These are phyloP conservation scores for Drosophila incognita DNA, from an alignment of 2,888 invertebrate genomes.

Conservation along the genomic window DNA sequence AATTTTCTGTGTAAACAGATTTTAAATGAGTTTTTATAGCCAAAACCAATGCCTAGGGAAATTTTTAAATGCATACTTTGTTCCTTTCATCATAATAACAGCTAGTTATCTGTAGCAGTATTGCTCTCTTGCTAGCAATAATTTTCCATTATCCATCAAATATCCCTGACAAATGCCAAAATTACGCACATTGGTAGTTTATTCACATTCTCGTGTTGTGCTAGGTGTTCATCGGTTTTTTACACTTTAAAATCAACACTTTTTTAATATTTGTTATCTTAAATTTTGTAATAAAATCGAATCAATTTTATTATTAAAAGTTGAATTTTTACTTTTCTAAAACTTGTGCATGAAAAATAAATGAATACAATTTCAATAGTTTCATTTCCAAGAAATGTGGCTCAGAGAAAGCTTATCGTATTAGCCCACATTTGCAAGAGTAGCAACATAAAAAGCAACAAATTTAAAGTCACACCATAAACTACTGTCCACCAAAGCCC, in stretches of 20 bases:
- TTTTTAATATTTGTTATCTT: neutral
- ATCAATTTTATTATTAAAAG: neutral
- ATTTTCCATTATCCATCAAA: conserved; percentile 1
- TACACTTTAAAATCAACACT: neutral
- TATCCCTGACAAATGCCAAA: neutral
- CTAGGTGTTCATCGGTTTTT: neutral
- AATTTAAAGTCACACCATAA: conserved; percentile 54
- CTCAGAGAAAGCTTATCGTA: conserved; percentile 50
- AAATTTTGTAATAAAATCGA: neutral
- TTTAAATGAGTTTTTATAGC: neutral
- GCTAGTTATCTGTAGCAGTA: neutral
- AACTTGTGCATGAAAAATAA: conserved; percentile 4
- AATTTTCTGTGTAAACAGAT: neutral
- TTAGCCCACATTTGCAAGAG: conserved; percentile 40
- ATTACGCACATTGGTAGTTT: neutral
- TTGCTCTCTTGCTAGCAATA: neutral
- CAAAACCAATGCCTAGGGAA: neutral
- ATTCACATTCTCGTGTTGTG: neutral
- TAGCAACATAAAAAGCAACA: conserved; percentile 34
- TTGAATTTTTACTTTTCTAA: neutral
- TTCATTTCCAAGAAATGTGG: conserved; percentile 12
- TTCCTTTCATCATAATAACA: neutral
- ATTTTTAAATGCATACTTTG: neutral
- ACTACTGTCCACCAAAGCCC: conserved; percentile 21
- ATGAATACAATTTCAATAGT: conserved; percentile 16